Evolutionary conservation across 2,113 vertebrate species (phyloP).

Genomic region (Dendrocopos noguchii): DNA sequence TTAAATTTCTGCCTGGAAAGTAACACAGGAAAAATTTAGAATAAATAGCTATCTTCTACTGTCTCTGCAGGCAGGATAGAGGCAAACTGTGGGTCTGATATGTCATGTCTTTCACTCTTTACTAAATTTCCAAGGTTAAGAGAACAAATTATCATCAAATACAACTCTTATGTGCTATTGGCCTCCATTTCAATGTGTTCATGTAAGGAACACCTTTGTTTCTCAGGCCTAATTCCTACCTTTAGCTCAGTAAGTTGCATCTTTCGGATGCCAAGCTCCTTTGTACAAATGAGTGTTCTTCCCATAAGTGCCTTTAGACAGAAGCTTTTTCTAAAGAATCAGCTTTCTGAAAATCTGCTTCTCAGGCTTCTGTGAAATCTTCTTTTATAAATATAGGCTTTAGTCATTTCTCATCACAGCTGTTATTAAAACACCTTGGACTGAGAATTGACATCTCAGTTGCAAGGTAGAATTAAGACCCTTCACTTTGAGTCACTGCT

Average conservation of each 20-base stretch:
- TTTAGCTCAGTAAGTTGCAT: neutral
- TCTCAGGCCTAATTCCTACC: neutral
- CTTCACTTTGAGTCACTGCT: neutral
- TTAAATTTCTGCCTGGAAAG: neutral
- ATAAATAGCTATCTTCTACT: neutral
- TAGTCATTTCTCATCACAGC: neutral
- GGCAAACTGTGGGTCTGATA: neutral
- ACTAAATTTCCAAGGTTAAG: neutral
- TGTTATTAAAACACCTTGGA: conserved; percentile 3
- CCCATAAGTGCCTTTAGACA: neutral
- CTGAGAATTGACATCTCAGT: neutral
- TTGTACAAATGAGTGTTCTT: neutral
- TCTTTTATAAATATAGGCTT: neutral
- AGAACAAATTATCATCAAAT: neutral
- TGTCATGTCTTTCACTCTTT: neutral
- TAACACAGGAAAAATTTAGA: neutral
- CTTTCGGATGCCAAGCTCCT: neutral
- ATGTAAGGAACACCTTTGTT: neutral
- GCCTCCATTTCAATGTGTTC: neutral
- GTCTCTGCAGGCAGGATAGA: neutral
- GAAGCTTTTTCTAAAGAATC: neutral
- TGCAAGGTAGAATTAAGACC: neutral
- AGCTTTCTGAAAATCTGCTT: neutral
- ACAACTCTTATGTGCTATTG: neutral
- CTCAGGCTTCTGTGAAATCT: neutral